Conservation (phyloP, 2,888 invertebrate genomes). For the Ecdyonurus torrentis region DNA sequence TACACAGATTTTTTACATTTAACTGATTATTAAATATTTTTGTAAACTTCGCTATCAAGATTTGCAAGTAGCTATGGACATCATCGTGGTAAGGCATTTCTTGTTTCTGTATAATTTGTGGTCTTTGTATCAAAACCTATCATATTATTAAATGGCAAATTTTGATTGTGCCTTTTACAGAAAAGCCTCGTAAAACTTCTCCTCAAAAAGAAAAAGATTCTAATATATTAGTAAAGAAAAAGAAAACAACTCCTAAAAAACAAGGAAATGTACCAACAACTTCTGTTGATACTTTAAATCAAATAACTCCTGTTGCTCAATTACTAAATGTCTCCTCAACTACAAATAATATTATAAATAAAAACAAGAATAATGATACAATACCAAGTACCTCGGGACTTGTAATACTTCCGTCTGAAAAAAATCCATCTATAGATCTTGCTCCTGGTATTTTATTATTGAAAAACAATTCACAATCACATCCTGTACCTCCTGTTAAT, state of each 20-base stretch:
- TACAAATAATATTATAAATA: neutral
- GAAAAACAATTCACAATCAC: neutral
- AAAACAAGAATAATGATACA: neutral
- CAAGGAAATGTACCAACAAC: neutral
- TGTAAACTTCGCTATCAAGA: too few species aligned
- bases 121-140: too few species aligned
- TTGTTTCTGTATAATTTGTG: too few species aligned
- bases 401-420: neutral
- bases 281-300: neutral
- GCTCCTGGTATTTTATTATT: neutral
- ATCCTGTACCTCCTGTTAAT: neutral
- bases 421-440: neutral
- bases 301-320: neutral
- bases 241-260: neutral
- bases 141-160: too few species aligned
- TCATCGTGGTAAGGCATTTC: too few species aligned
- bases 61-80: too few species aligned
- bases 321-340: neutral
- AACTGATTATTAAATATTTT: too few species aligned
- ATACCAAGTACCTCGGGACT: neutral
- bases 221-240: neutral
- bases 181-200: neutral
- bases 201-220: neutral
- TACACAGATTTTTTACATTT: too few species aligned
- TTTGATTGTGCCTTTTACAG: too few species aligned